Evolutionary conservation across 2,888 invertebrate genomes (phyloP).

Genomic region (Orgyia antiqua): DNA sequence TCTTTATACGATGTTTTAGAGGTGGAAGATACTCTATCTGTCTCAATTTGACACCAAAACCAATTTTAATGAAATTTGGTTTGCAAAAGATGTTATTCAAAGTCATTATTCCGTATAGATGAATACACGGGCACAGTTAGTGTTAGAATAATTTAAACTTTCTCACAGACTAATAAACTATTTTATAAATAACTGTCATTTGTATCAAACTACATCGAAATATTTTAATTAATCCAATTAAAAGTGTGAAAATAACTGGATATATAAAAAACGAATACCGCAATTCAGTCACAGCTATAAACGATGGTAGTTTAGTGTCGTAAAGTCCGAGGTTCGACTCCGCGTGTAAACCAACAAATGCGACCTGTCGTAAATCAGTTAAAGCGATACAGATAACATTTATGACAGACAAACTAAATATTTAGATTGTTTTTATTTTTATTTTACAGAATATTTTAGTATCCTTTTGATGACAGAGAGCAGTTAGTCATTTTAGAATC

Average conservation of each 20-base stretch:
- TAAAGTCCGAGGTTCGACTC: slow-evolving; percentile 49
- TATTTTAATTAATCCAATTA: slow-evolving; percentile 31
- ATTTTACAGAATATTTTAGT: slow-evolving; percentile 4
- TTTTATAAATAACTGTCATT: too few species aligned
- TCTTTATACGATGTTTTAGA: too few species aligned
- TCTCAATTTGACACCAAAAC: too few species aligned
- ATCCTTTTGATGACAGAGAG: not conserved
- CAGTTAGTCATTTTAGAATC: too few species aligned
- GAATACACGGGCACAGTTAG: too few species aligned
- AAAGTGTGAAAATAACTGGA: slow-evolving; percentile 34
- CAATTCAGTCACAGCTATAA: slow-evolving; percentile 43
- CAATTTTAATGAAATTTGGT: too few species aligned
- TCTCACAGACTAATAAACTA: too few species aligned
- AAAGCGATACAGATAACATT: slow-evolving; percentile 72
- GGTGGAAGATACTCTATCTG: too few species aligned
- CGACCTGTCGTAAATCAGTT: slow-evolving; percentile 76
- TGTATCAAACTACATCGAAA: too few species aligned
- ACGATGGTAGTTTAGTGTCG: slow-evolving; percentile 41
- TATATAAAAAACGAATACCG: slow-evolving; percentile 24
- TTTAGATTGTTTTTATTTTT: slow-evolving; percentile 20
- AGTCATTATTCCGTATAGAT: too few species aligned
- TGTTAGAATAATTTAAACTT: too few species aligned
- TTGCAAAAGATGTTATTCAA: too few species aligned
- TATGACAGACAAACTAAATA: slow-evolving; percentile 57
- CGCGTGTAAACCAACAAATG: slow-evolving; percentile 66